Evolutionary conservation across 2,113 vertebrate species (phyloP).

Genomic region (Nothocercus julius): DNA sequence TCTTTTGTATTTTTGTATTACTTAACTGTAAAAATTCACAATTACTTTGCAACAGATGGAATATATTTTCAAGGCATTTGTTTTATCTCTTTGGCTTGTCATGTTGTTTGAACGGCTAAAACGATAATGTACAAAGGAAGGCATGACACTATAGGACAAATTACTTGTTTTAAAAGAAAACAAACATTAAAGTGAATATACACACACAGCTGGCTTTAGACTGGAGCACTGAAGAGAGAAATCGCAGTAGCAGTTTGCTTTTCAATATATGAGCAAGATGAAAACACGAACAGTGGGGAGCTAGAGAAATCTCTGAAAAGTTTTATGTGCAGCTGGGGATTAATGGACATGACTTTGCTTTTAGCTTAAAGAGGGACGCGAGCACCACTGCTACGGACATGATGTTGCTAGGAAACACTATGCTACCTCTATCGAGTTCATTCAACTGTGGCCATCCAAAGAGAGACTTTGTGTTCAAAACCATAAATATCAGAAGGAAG

Average conservation of each 20-base stretch:
- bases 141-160: slow-evolving; percentile 26
- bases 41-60: neutral
- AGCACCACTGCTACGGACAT: slow-evolving; percentile 61
- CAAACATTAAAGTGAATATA: slow-evolving; percentile 58
- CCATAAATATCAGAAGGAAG: slow-evolving; percentile 45
- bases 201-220: slow-evolving; percentile 16
- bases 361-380: slow-evolving; percentile 74
- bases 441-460: slow-evolving; percentile 71
- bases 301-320: slow-evolving; percentile 75
- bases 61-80: slow-evolving; percentile 16
- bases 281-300: slow-evolving; percentile 80
- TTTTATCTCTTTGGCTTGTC: slow-evolving; percentile 47
- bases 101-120: slow-evolving; percentile 43
- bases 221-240: slow-evolving; percentile 58
- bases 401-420: slow-evolving; percentile 80
- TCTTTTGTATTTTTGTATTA: neutral
- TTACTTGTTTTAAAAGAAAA: slow-evolving; percentile 59
- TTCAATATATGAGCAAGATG: slow-evolving; percentile 72
- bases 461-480: slow-evolving; percentile 50
- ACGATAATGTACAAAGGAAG: slow-evolving; percentile 9
- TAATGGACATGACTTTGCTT: slow-evolving; percentile 80
- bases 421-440: slow-evolving; percentile 58
- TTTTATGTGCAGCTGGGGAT: slow-evolving; percentile 80
- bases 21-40: neutral
- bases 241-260: slow-evolving; percentile 69